Evolutionary conservation across 2,888 invertebrate species (phyloP).

Genomic region (Lamellibrachia satsuma): DNA sequence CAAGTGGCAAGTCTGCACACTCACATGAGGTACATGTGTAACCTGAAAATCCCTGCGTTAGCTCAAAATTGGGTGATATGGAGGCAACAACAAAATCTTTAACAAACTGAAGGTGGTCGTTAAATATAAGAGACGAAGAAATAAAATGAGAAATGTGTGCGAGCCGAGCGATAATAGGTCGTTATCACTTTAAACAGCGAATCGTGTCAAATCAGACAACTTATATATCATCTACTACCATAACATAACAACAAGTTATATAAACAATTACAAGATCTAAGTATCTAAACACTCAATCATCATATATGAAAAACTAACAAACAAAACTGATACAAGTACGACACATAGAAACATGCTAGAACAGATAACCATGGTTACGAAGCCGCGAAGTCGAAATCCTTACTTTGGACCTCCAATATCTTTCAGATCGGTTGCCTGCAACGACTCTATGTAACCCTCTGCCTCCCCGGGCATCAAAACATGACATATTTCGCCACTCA

Average conservation of each 20-base stretch:
- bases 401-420: constrained; percentile 75
- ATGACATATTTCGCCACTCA: constrained; percentile 32
- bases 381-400: constrained; percentile 34
- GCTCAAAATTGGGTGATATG: too few species aligned
- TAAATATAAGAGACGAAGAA: too few species aligned
- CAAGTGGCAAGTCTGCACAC: too few species aligned
- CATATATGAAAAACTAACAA: neutral
- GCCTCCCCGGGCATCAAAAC: constrained; percentile 70
- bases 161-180: neutral
- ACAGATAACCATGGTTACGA: neutral
- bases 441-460: constrained; percentile 78
- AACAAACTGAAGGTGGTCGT: too few species aligned
- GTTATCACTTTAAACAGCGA: neutral
- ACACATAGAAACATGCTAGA: neutral
- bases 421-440: constrained; percentile 75
- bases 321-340: neutral
- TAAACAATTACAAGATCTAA: neutral
- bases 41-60: too few species aligned
- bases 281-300: neutral
- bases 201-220: neutral
- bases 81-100: too few species aligned
- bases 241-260: neutral
- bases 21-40: too few species aligned
- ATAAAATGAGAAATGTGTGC: neutral
- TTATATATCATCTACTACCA: neutral